These are phyloP conservation scores for Lycopodina hypogea DNA, from an alignment of 37 sponge, comb jelly and placozoan species.

Conservation along the genomic window DNA sequence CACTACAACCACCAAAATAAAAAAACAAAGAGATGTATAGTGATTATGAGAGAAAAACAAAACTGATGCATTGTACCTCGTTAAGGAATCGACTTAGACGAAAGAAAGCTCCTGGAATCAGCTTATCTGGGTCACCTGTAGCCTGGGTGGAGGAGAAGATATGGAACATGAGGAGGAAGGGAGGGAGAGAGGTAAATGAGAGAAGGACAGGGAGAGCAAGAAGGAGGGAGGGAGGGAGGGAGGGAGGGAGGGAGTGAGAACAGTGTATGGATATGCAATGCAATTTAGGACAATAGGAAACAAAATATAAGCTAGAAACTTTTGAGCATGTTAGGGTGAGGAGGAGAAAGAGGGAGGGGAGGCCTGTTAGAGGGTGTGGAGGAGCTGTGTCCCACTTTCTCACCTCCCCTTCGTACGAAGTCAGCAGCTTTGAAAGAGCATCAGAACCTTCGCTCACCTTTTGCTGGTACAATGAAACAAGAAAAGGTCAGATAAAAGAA, in stretches of 20 bases:
- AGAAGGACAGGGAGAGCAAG: too few relatives aligned
- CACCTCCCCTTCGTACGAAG: slow-evolving; percentile 27
- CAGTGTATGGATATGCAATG: too few relatives aligned
- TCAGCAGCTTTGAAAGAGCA: slow-evolving; percentile 23
- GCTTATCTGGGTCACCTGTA: background rate
- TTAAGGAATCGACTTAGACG: slow-evolving; percentile 19
- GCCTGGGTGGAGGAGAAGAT: background rate
- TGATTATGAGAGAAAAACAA: too few relatives aligned
- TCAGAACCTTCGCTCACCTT: slow-evolving; percentile 35
- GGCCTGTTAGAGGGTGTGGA: background rate
- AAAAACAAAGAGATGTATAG: too few relatives aligned
- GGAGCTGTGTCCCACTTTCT: background rate
- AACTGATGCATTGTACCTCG: slow-evolving; percentile 13
- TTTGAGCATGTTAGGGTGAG: background rate
- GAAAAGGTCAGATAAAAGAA: background rate
- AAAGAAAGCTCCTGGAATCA: background rate
- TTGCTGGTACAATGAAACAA: slow-evolving; percentile 1
- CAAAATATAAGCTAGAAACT: background rate
- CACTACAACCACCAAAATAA: too few relatives aligned
- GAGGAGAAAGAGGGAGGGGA: background rate
- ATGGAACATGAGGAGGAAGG: background rate
- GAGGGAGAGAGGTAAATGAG: slow-evolving; percentile 11
- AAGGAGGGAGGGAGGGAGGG: slow-evolving; percentile 5
- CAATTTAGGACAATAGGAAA: too few relatives aligned
- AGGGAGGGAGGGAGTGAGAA: background rate